phyloP scores from a whole-genome alignment of 2,797 vertebrate species.

The Streptopelia turtur region DNA sequence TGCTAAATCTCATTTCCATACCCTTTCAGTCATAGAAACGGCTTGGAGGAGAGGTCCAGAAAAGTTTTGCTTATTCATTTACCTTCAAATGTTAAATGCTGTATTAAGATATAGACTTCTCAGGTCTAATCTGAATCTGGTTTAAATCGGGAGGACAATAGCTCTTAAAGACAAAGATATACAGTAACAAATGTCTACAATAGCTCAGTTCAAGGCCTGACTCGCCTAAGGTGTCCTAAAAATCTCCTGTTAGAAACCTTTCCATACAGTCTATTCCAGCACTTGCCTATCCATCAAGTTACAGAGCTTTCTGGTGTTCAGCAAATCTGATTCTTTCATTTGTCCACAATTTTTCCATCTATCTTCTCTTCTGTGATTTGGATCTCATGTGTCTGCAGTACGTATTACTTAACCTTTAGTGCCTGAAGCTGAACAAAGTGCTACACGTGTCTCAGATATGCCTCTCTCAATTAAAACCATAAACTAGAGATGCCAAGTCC shows the following conservation, averaged over 20 bases:
- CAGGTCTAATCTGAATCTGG: not conserved
- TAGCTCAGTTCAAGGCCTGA: not conserved
- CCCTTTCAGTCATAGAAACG: not conserved
- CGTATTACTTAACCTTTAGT: not conserved
- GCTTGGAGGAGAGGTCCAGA: not conserved
- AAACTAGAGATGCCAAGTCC: not conserved
- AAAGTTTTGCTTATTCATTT: not conserved
- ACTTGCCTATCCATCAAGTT: not conserved
- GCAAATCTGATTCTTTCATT: not conserved
- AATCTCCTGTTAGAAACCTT: not conserved
- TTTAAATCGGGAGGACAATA: not conserved
- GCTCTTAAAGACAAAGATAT: not conserved
- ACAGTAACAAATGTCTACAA: fast-evolving
- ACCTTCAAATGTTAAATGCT: not conserved
- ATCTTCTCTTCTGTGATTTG: not conserved
- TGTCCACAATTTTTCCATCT: not conserved
- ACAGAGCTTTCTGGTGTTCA: not conserved
- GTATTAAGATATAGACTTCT: not conserved
- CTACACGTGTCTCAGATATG: not conserved
- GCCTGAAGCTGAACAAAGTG: not conserved
- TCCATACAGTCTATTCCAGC: not conserved
- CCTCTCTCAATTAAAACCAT: constrained; percentile 13
- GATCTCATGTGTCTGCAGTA: not conserved
- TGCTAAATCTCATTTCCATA: not conserved
- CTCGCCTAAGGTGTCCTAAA: not conserved